Conservation (phyloP, 2,888 invertebrate species). For the Drosophila merina region DNA sequence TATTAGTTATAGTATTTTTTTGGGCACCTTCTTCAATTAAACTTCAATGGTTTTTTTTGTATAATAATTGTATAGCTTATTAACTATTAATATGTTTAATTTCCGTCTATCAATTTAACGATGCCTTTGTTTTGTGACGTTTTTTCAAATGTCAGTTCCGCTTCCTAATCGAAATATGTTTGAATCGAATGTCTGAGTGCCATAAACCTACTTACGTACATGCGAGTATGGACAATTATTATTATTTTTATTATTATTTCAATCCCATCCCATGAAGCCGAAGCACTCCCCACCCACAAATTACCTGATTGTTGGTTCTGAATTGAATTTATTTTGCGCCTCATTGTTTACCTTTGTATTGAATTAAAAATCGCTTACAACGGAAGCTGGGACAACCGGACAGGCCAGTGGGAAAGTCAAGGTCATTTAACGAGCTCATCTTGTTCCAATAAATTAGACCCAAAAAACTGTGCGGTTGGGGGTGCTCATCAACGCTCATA, state of each 20-base stretch:
- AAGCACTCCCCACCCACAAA: constrained; percentile 5
- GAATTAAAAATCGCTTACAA: constrained; percentile 71
- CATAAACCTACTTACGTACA: constrained; percentile 46
- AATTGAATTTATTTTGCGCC: constrained; percentile 35
- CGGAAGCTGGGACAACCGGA: constrained; percentile 41
- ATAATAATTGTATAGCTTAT: constrained; percentile 27
- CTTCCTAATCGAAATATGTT: constrained; percentile 62
- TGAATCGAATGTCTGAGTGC: constrained; percentile 39
- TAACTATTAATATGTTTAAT: constrained; percentile 16
- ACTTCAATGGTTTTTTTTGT: constrained; percentile 11
- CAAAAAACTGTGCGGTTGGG: constrained; percentile 34
- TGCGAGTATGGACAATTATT: constrained; percentile 40
- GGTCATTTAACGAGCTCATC: constrained; percentile 66
- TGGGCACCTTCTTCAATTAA: constrained; percentile 33
- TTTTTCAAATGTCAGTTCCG: constrained; percentile 64
- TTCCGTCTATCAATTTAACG: constrained; percentile 43
- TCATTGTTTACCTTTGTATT: constrained; percentile 70
- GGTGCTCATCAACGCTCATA: constrained; percentile 48
- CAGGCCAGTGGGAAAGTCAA: constrained; percentile 52
- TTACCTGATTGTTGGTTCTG: constrained; percentile 38
- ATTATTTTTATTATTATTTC: constrained; percentile 56
- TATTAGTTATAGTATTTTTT: background rate
- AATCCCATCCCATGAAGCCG: constrained; percentile 28
- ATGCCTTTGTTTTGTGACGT: constrained; percentile 53
- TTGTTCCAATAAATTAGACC: constrained; percentile 39